phyloP scores from a whole-genome alignment of 1,140 invertebrate genomes.

The Parapsyche elsis region DNA sequence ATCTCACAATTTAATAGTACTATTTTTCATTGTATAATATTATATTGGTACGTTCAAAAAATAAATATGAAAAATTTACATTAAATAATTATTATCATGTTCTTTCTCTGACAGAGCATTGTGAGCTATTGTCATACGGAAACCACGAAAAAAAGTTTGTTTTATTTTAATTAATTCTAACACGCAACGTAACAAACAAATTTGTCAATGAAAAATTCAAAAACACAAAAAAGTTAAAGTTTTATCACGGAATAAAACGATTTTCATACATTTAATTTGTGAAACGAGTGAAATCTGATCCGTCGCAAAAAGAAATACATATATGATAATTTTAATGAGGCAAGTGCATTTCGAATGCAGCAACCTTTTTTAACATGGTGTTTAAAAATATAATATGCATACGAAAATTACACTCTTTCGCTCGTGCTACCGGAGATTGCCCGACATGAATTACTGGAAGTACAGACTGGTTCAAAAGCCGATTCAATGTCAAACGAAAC shows the following conservation, averaged over 20 bases:
- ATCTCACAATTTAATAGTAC: no score
- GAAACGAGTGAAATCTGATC: no score
- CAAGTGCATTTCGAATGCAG: no score
- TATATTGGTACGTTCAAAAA: background rate
- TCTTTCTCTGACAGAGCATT: background rate
- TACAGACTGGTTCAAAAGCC: background rate
- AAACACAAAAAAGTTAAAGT: no score
- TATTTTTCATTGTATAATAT: no score
- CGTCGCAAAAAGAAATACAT: no score
- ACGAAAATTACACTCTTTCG: no score
- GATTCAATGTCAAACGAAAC: constrained; percentile 11
- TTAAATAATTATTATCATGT: constrained; percentile 2
- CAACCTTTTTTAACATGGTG: no score
- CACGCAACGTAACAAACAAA: constrained; percentile 7
- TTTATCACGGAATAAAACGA: background rate
- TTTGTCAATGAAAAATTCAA: constrained; percentile 19
- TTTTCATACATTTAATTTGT: background rate
- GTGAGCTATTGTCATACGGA: constrained; percentile 6
- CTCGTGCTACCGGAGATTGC: no score
- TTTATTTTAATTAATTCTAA: constrained; percentile 11
- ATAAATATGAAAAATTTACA: background rate
- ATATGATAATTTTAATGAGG: no score
- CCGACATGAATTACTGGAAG: no score
- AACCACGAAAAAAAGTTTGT: background rate
- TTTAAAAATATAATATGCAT: no score